Evolutionary conservation across 2,797 vertebrate species (phyloP).

Genomic region (Trichosurus vulpecula): DNA sequence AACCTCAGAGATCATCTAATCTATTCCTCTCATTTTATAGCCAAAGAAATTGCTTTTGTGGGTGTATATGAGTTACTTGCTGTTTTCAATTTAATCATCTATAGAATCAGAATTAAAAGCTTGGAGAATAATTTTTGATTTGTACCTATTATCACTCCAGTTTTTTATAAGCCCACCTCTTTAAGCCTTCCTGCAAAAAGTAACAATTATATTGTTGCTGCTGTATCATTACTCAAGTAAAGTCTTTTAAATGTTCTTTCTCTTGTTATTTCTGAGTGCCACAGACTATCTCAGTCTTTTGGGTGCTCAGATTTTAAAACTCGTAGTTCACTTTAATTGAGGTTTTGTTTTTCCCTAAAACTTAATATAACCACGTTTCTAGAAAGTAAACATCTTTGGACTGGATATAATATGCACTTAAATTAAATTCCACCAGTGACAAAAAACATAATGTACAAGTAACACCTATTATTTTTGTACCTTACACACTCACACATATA

Average conservation of each 20-base stretch:
- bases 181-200: background rate
- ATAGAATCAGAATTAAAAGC: background rate
- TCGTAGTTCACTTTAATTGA: background rate
- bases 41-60: background rate
- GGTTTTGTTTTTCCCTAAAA: background rate
- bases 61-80: background rate
- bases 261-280: slow-evolving; percentile 14
- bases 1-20: background rate
- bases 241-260: slow-evolving; percentile 13
- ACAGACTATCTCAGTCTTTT: slow-evolving; percentile 32
- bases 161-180: background rate
- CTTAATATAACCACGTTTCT: background rate
- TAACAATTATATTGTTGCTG: background rate
- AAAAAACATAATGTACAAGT: background rate
- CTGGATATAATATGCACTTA: background rate
- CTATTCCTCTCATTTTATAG: background rate
- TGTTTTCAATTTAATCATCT: background rate
- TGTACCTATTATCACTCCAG: background rate
- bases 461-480: background rate
- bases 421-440: background rate
- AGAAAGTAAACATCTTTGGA: background rate
- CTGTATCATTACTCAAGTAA: background rate
- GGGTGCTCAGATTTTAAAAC: slow-evolving; percentile 1
- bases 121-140: background rate
- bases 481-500: background rate